A percentile compares a stretch with the other conserved stretches of the same genome.
Evolutionary conservation across 1,140 invertebrate genomes (phyloP).

Genomic region (Chrysoperla carnea): DNA sequence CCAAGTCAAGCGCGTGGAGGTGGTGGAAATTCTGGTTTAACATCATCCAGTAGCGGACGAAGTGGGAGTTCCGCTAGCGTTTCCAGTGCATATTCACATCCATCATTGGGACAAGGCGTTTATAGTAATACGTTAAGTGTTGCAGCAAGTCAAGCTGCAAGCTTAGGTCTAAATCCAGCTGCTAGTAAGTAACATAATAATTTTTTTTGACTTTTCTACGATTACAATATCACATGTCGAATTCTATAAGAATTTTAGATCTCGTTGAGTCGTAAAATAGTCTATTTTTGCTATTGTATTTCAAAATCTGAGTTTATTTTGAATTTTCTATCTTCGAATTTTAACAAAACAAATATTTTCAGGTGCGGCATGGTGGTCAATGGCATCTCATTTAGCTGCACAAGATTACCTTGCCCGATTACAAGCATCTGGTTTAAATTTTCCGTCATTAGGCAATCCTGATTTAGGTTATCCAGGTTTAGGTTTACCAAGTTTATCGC

Average conservation of each 20-base stretch:
- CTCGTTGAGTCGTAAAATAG: too few species aligned
- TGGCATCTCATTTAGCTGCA: slow-evolving; percentile 68
- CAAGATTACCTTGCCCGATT: slow-evolving; percentile 68
- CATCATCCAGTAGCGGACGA: slow-evolving; percentile 19
- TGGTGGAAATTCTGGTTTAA: slow-evolving; percentile 18
- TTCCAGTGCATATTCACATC: slow-evolving; percentile 19
- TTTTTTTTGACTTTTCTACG: too few species aligned
- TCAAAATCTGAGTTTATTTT: too few species aligned
- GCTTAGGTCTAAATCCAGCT: slow-evolving; percentile 41
- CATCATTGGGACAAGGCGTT: slow-evolving; percentile 27
- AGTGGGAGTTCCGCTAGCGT: slow-evolving; percentile 24
- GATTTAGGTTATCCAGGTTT: slow-evolving; percentile 31
- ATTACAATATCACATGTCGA: too few species aligned
- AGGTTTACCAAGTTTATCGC: slow-evolving; percentile 17
- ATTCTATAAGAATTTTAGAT: too few species aligned
- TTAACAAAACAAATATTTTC: slow-evolving; percentile 10
- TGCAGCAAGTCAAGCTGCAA: slow-evolving; percentile 63
- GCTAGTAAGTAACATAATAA: slow-evolving; percentile 32
- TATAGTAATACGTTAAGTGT: slow-evolving; percentile 58
- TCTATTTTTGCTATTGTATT: too few species aligned
- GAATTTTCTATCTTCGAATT: too few species aligned
- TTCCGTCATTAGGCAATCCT: slow-evolving; percentile 23
- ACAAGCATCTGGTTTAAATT: slow-evolving; percentile 54
- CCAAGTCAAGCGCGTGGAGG: slow-evolving; percentile 11
- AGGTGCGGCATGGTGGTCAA: slow-evolving; percentile 74